phyloP scores from a whole-genome alignment of 1,140 invertebrate genomes.

The Adelges cooleyi region DNA sequence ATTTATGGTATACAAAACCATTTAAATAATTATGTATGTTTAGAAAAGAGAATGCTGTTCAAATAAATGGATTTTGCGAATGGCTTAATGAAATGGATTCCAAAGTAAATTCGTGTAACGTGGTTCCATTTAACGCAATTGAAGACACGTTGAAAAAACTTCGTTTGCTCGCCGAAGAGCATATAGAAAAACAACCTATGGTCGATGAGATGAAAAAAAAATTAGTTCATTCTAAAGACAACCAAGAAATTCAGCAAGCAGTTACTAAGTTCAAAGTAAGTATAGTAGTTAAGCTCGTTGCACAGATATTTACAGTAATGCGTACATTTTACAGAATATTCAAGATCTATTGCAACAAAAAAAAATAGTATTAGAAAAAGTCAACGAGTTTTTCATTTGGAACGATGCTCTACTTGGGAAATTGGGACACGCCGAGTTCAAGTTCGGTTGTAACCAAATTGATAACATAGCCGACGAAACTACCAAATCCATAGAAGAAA shows the following conservation, averaged over 20 bases:
- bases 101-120: constrained; percentile 62
- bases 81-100: constrained; percentile 67
- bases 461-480: constrained; percentile 52
- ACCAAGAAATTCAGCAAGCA: constrained; percentile 37
- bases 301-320: background rate
- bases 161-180: constrained; percentile 65
- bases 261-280: background rate
- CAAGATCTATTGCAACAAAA: constrained; percentile 63
- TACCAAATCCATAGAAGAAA: constrained; percentile 35
- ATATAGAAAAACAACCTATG: constrained; percentile 60
- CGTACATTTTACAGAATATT: constrained; percentile 41
- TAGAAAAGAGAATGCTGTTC: constrained; percentile 71
- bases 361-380: constrained; percentile 64
- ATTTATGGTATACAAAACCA: no score
- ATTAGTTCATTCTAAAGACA: constrained; percentile 58
- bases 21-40: no score
- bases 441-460: constrained; percentile 61
- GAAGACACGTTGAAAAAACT: constrained; percentile 64
- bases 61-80: constrained; percentile 65
- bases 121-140: constrained; percentile 38
- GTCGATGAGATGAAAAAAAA: constrained; percentile 67
- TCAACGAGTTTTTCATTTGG: constrained; percentile 70
- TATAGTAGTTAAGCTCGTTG: no score
- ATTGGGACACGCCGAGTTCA: constrained; percentile 64
- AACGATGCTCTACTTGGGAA: constrained; percentile 68